Base-by-base conservation (phyloP, 2,797 vertebrate species). In the Coendou prehensilis region DNA sequence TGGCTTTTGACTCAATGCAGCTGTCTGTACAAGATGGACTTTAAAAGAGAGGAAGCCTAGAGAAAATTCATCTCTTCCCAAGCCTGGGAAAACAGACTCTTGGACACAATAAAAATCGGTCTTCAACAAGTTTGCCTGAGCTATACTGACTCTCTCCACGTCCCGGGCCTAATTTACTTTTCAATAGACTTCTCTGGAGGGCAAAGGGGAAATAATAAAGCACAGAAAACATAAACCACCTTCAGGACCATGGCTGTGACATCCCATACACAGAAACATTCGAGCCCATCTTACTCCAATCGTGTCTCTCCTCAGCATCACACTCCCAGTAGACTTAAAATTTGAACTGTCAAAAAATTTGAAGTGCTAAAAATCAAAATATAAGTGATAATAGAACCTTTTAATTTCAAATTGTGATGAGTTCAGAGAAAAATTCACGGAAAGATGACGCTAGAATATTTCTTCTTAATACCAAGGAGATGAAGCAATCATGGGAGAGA, bases 311-410 rank as follows among this genome's bases (percentile, higher is more conserved):
- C 57, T 73, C 69, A 86, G 54, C 45, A 78, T 47, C 50, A 82
- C 76, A 14, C 5, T 84, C 78, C 78, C 69, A 69, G 33, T 4
- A 47, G 47, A 93, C 28, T 86, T 52, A 80, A 95, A 91, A 90
- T 71, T 71, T 41, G 78, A 92, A 73, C 41, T 61, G 7, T 75
- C 89, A 91, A 52, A 96, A 92, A 89, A 33, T 15, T n/a, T n/a
- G 71, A 93, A 83, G 45, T 64, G 5, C 71, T 87, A 94, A 57
- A 96, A 92, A 89, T 80, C 52, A 95, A 82, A 97, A 84, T 57
- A 9, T 26, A 87, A 83, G 22, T 71, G 26, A 78, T 84, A 82
- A 96, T 50, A 30, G 28, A 92, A 57, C 17, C 6, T 54, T 91
- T 89, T 83, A 82, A 89, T 95, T 91, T 95, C 52, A 96, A 87